Evolutionary conservation across 2,888 invertebrate genomes (phyloP), one percentile per base, ranked within the genome.

Genomic region (Atrina japonica): DNA sequence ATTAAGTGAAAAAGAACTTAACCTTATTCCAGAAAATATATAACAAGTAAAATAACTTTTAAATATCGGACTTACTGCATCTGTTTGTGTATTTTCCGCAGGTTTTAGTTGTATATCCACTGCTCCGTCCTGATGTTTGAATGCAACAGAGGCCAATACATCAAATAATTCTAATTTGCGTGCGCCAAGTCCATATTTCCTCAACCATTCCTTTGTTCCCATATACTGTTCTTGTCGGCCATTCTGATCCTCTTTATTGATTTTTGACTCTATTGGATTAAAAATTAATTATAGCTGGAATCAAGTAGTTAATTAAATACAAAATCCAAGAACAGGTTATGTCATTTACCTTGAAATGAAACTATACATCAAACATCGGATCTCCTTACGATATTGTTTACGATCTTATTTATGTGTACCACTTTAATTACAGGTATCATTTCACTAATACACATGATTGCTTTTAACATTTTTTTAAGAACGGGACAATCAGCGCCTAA

Each of bases 21-120:
- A 2, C n/a, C 49, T 16, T 49, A 49, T 49, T 49, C 11, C 18
- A 21, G 21, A 59, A 25, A 53, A 29, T 21, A 35, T n/a, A n/a
- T n/a, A n/a, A n/a, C n/a, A n/a, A n/a, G n/a, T n/a, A n/a, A n/a
- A n/a, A n/a, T n/a, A n/a, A n/a, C n/a, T n/a, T n/a, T n/a, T n/a
- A n/a, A n/a, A n/a, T n/a, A n/a, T n/a, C n/a, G n/a, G n/a, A 79
- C 88, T 88, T 79, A 90, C 90, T 47, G 90, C 89, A 79, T 90
- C 88, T 23, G 89, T 89, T 56, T 87, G 88, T 41, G 75, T 80
- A 29, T 83, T 76, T 29, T 78, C 66, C 2, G 68, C 43, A 0
- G 90, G 89, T 40, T 86, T 83, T 43, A 79, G 76, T 76, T 86
- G 80, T 11, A 90, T 56, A 59, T 88, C 85, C 0, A 90, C 83